Percentiles rank a stretch among this genome's conserved stretches.
Conservation (phyloP, 1,140 invertebrate genomes). For the Tetragonula clypearis region DNA sequence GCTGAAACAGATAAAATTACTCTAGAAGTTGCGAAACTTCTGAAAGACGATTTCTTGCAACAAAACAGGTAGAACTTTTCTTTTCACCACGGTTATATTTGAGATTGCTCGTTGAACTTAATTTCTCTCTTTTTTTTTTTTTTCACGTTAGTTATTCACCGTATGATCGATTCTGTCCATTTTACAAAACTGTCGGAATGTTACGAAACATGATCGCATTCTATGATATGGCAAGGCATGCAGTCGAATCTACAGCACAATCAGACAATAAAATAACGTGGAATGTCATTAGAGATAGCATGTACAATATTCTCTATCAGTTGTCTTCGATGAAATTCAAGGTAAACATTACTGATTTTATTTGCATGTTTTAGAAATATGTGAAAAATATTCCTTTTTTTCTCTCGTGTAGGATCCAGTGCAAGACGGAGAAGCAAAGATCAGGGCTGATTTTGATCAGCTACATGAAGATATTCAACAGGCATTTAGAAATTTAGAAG, state of each 20-base stretch:
- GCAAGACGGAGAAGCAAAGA: slow-evolving; percentile 98
- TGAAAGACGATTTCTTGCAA: slow-evolving; percentile 99
- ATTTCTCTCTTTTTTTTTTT: slow-evolving; percentile 42
- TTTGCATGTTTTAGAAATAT: slow-evolving; percentile 1
- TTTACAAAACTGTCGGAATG: slow-evolving; percentile 99
- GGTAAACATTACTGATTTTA: slow-evolving; percentile 82
- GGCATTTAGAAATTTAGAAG: slow-evolving; percentile 99
- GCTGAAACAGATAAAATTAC: slow-evolving; percentile 99
- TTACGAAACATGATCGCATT: slow-evolving; percentile 99
- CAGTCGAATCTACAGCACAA: slow-evolving; percentile 98
- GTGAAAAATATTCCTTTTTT: background rate
- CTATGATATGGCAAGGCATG: slow-evolving; percentile 98
- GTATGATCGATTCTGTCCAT: slow-evolving; percentile 99
- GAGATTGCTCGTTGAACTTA: background rate
- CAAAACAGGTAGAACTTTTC: slow-evolving; percentile 91
- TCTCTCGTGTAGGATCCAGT: slow-evolving; percentile 91
- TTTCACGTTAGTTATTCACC: slow-evolving; percentile 90
- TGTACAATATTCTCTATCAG: slow-evolving; percentile 98
- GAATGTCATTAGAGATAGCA: slow-evolving; percentile 97
- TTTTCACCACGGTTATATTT: background rate
- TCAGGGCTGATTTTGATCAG: slow-evolving; percentile 98
- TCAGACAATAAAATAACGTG: slow-evolving; percentile 99
- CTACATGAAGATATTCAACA: slow-evolving; percentile 97
- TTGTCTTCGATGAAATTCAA: slow-evolving; percentile 99
- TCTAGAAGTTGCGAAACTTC: slow-evolving; percentile 97